Evolutionary conservation across 1,140 invertebrate species (phyloP).

Genomic region (Brachystomella parvula): DNA sequence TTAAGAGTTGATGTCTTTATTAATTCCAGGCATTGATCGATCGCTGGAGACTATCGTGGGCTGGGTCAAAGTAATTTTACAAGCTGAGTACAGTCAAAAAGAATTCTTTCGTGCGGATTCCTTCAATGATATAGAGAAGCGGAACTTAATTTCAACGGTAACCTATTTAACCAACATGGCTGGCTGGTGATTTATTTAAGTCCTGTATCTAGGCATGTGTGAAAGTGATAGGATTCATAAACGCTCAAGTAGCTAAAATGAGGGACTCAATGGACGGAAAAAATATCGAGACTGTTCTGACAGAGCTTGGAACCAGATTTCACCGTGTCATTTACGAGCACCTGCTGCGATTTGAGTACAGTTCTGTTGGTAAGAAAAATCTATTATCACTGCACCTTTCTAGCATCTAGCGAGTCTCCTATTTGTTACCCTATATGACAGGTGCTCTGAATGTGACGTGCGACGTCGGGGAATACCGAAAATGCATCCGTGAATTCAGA

Average conservation of each 20-base stretch:
- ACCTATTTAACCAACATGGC: constrained; percentile 38
- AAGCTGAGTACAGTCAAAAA: constrained; percentile 88
- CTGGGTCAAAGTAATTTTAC: constrained; percentile 84
- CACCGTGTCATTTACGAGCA: constrained; percentile 94
- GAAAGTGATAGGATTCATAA: constrained; percentile 77
- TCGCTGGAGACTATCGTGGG: constrained; percentile 77
- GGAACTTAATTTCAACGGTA: constrained; percentile 43
- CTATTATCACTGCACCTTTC: neutral
- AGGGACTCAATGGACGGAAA: constrained; percentile 82
- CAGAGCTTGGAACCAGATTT: constrained; percentile 80
- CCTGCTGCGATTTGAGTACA: constrained; percentile 89
- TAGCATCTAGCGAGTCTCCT: neutral
- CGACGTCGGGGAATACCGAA: constrained; percentile 91
- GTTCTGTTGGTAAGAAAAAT: constrained; percentile 64
- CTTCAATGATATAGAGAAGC: constrained; percentile 40
- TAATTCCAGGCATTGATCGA: constrained; percentile 40
- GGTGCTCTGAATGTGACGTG: constrained; percentile 95
- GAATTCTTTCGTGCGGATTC: constrained; percentile 88
- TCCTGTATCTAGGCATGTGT: constrained; percentile 63
- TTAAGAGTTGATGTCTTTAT: neutral
- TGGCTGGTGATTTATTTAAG: constrained; percentile 8
- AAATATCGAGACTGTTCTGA: constrained; percentile 76
- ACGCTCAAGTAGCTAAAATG: constrained; percentile 66
- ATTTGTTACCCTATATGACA: constrained; percentile 38
- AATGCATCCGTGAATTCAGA: constrained; percentile 65